phyloP scores from a whole-genome alignment of 2,797 vertebrate species.

The Falco cherrug region DNA sequence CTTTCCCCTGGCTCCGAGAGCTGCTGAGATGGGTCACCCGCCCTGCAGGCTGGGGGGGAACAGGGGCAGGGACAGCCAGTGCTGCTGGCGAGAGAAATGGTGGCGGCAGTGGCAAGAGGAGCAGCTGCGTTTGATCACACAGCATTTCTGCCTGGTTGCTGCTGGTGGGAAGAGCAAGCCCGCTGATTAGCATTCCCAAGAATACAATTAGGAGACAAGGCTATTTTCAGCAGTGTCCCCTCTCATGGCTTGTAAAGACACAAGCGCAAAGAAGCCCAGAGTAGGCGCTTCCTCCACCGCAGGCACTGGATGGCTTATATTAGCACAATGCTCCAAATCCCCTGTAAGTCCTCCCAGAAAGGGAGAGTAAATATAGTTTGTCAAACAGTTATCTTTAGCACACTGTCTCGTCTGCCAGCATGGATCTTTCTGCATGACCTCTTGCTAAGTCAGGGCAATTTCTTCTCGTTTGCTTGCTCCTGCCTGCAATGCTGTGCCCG shows the following conservation, averaged over 20 bases:
- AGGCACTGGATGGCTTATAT: constrained; percentile 58
- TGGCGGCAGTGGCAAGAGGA: not conserved
- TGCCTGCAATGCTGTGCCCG: not conserved
- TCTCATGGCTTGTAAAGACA: constrained; percentile 45
- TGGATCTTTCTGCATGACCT: constrained; percentile 66
- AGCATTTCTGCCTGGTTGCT: not conserved
- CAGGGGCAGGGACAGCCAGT: not conserved
- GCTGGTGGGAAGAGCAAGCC: constrained; percentile 32
- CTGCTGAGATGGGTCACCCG: not conserved
- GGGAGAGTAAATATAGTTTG: constrained; percentile 69
- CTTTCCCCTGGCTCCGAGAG: not conserved
- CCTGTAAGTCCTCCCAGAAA: constrained; percentile 70
- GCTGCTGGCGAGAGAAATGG: not conserved
- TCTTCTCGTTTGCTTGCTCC: constrained; percentile 45
- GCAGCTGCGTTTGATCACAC: not conserved
- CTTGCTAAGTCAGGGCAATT: constrained; percentile 63
- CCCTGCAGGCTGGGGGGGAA: not conserved
- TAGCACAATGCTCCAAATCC: constrained; percentile 69
- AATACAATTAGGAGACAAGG: constrained; percentile 50
- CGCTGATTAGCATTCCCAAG: constrained; percentile 36
- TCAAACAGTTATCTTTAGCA: constrained; percentile 71
- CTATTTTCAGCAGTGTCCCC: constrained; percentile 41
- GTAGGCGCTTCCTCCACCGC: constrained; percentile 52
- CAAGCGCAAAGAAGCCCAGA: not conserved
- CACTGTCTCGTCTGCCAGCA: constrained; percentile 59